Conservation (phyloP, 2,888 invertebrate genomes). For the Drosophila monieri region DNA sequence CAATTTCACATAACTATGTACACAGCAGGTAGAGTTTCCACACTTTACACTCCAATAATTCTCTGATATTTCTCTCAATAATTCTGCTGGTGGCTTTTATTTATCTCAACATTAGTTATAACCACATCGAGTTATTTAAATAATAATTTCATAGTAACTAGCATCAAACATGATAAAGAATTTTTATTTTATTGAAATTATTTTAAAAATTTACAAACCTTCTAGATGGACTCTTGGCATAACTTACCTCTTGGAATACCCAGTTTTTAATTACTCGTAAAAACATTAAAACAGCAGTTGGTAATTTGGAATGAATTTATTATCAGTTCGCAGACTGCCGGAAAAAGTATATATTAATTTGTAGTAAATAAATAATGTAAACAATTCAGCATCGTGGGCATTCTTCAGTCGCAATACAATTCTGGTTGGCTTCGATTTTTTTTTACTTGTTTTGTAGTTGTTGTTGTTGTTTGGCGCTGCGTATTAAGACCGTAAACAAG, state of each 20-base stretch:
- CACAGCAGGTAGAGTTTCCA: too few relatives aligned
- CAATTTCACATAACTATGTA: too few relatives aligned
- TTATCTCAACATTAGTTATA: too few relatives aligned
- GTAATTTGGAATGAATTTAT: background rate
- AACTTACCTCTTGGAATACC: background rate
- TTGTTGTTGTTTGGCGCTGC: constrained; percentile 25
- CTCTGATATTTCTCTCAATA: too few relatives aligned
- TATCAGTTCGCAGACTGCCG: background rate
- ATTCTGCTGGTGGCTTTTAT: too few relatives aligned
- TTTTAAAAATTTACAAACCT: background rate
- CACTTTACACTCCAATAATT: too few relatives aligned
- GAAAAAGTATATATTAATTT: background rate
- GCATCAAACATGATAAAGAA: too few relatives aligned
- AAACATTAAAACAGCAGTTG: background rate
- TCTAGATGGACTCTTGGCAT: background rate
- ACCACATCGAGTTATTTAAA: too few relatives aligned
- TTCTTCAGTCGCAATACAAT: constrained; percentile 11
- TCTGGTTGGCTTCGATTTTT: constrained; percentile 2
- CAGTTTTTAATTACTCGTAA: background rate
- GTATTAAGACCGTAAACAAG: constrained; percentile 78
- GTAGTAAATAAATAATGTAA: background rate
- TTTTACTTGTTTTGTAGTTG: background rate
- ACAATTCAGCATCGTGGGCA: constrained; percentile 2
- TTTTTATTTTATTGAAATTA: background rate
- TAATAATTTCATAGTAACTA: too few relatives aligned